Evolutionary conservation across 1,140 invertebrate genomes (phyloP).

Genomic region (Drosophila paulistorum): DNA sequence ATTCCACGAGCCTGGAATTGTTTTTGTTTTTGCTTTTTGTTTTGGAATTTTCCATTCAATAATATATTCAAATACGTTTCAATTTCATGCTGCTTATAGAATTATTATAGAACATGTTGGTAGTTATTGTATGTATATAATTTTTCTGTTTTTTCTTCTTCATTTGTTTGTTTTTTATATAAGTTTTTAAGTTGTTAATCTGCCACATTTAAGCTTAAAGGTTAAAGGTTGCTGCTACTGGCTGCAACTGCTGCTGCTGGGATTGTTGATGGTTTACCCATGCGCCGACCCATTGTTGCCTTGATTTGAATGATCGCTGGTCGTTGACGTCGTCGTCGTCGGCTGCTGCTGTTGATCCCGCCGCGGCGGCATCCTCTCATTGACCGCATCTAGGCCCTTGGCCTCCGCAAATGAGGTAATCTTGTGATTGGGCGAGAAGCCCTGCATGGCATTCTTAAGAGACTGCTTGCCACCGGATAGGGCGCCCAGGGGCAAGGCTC

Average conservation of each 20-base stretch:
- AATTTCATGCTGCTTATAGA: constrained; percentile 15
- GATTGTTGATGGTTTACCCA: constrained; percentile 55
- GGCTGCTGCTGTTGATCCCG: constrained; percentile 90
- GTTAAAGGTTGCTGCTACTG: constrained; percentile 36
- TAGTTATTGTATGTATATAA: constrained; percentile 6
- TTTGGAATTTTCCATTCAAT: constrained; percentile 26
- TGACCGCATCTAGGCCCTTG: constrained; percentile 99
- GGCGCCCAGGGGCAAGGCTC: constrained; percentile 97
- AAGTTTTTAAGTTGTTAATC: constrained; percentile 43
- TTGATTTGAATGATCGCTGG: constrained; percentile 53
- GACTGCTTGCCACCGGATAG: constrained; percentile 98
- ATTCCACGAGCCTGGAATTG: constrained; percentile 27
- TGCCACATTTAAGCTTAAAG: constrained; percentile 52
- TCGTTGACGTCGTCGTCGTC: constrained; percentile 68
- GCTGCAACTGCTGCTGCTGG: constrained; percentile 35
- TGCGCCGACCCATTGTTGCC: constrained; percentile 70
- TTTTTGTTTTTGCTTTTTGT: background rate
- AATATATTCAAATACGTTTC: constrained; percentile 7
- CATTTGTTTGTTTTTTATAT: constrained; percentile 12
- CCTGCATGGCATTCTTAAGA: constrained; percentile 97
- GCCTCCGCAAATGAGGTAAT: constrained; percentile 99
- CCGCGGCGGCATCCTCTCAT: constrained; percentile 99
- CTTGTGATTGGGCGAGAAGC: constrained; percentile 99
- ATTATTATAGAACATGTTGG: constrained; percentile 35
- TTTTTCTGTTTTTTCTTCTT: constrained; percentile 10